phyloP scores from a whole-genome alignment of 2,888 invertebrate species.

The Acrobasis suavella region DNA sequence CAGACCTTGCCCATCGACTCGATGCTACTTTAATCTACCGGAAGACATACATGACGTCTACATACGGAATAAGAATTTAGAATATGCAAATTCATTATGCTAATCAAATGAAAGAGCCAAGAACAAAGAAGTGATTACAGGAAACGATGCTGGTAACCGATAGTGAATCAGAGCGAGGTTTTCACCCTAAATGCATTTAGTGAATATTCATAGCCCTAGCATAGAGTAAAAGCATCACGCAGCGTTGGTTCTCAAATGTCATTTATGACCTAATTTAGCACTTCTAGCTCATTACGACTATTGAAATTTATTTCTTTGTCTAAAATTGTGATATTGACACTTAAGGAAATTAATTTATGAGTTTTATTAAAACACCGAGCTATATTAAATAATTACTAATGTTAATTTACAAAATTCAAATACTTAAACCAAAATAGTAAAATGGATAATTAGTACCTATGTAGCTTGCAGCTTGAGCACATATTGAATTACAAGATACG shows the following conservation, averaged over 20 bases:
- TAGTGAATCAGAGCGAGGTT: not conserved
- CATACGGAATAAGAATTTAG: conserved; percentile 50
- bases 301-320: conserved; percentile 43
- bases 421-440: not conserved
- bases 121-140: conserved; percentile 27
- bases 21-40: conserved; percentile 37
- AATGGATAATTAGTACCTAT: conserved; percentile 6
- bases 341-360: conserved; percentile 58
- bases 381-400: conserved; percentile 26
- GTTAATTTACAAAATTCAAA: not conserved
- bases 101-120: conserved; percentile 36
- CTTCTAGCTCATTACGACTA: conserved; percentile 40
- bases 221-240: conserved; percentile 41
- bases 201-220: conserved; percentile 41
- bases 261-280: conserved; percentile 55
- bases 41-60: conserved; percentile 50
- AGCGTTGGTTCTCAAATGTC: conserved; percentile 43
- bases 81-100: conserved; percentile 45
- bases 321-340: conserved; percentile 48
- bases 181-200: not conserved
- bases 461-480: conserved; percentile 5
- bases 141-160: conserved; percentile 11
- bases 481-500: conserved; percentile 23
- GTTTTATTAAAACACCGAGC: conserved; percentile 52
- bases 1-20: conserved; percentile 44